Evolutionary conservation across 2,888 invertebrate genomes (phyloP).

Genomic region (Ormyrus rosae): DNA sequence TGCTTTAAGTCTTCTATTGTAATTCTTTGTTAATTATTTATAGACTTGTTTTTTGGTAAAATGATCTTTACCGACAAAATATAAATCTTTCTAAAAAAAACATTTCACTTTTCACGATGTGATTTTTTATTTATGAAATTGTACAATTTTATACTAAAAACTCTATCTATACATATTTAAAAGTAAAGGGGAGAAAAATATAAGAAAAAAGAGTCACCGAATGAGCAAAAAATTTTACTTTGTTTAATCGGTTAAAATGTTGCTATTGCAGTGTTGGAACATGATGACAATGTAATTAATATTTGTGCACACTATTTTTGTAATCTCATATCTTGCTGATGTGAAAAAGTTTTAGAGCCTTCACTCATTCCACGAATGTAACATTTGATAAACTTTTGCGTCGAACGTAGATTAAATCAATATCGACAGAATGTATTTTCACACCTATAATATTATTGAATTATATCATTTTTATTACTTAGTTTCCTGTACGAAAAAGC

Average conservation of each 20-base stretch:
- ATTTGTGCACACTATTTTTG: conserved; percentile 22
- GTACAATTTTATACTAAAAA: conserved; percentile 30
- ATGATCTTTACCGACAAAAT: conserved; percentile 28
- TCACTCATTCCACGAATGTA: background rate
- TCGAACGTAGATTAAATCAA: background rate
- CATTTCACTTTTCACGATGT: conserved; percentile 15
- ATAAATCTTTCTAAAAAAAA: no score
- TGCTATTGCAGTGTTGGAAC: background rate
- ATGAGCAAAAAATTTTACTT: no score
- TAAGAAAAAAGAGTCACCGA: background rate
- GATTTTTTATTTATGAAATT: conserved; percentile 16
- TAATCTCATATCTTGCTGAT: background rate
- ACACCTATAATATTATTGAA: no score
- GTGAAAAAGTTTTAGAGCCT: background rate
- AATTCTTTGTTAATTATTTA: conserved; percentile 3
- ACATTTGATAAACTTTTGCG: background rate
- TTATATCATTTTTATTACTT: no score
- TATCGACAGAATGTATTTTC: background rate
- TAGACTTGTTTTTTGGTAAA: conserved; percentile 27
- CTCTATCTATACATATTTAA: conserved; percentile 23
- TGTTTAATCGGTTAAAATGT: background rate
- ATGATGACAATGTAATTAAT: background rate
- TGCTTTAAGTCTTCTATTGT: conserved; percentile 13
- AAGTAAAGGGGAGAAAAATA: background rate
- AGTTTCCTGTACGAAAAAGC: no score